phyloP scores from a whole-genome alignment of 2,888 invertebrate species.

The Mythimna pallens region DNA sequence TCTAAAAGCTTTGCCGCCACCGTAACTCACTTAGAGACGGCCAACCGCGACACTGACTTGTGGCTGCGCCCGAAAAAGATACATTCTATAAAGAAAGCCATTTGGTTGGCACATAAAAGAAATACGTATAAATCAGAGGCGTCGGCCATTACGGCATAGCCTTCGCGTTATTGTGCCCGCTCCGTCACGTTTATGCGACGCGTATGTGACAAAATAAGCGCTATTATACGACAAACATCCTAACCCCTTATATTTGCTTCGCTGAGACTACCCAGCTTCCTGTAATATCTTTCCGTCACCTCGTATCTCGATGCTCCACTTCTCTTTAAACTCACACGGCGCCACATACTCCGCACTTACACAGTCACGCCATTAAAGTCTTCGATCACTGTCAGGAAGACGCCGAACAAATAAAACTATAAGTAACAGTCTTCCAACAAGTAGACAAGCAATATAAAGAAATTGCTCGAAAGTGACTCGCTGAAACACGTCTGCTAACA shows the following conservation, averaged over 20 bases:
- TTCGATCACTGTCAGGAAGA: conserved; percentile 64
- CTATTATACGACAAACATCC: conserved; percentile 81
- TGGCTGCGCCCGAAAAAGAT: conserved; percentile 76
- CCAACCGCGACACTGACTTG: conserved; percentile 74
- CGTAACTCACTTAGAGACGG: conserved; percentile 76
- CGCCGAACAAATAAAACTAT: conserved; percentile 61
- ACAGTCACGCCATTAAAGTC: conserved; percentile 54
- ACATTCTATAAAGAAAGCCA: conserved; percentile 84
- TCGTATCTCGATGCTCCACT: conserved; percentile 47
- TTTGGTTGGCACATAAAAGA: conserved; percentile 87
- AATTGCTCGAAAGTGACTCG: conserved; percentile 57
- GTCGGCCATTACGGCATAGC: conserved; percentile 84
- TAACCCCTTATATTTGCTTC: conserved; percentile 68
- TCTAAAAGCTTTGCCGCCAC: conserved; percentile 72
- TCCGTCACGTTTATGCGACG: conserved; percentile 84
- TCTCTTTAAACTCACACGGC: conserved; percentile 44
- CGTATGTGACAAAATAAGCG: conserved; percentile 87
- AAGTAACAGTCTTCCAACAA: conserved; percentile 48
- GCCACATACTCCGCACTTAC: conserved; percentile 36
- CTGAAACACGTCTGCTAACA: conserved; percentile 42
- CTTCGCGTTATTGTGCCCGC: conserved; percentile 84
- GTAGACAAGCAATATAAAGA: conserved; percentile 54
- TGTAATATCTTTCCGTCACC: conserved; percentile 52
- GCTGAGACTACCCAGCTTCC: conserved; percentile 61
- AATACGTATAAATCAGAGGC: conserved; percentile 88